Percentiles rank a stretch among this genome's conserved stretches.
phyloP scores from a whole-genome alignment of 2,888 invertebrate species.

The Cremastobaeus sp. region DNA sequence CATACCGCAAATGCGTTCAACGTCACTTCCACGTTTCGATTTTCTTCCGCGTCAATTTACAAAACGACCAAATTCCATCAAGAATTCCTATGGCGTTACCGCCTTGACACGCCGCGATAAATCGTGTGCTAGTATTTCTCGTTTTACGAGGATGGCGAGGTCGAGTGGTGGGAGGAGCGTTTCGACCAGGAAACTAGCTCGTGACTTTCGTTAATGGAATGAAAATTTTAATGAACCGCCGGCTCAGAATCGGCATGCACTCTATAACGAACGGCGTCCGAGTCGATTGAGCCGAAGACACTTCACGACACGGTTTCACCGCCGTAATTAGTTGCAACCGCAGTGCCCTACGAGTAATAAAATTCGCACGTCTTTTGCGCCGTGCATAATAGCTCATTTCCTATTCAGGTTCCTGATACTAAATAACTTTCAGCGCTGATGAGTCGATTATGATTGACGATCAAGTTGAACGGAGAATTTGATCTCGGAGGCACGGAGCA shows the following conservation, averaged over 20 bases:
- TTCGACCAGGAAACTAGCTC: slow-evolving; percentile 52
- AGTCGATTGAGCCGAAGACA: slow-evolving; percentile 45
- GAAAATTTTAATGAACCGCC: slow-evolving; percentile 54
- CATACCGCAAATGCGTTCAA: slow-evolving; percentile 42
- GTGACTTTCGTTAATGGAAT: slow-evolving; percentile 59
- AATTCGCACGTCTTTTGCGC: slow-evolving; percentile 10
- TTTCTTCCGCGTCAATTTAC: slow-evolving; percentile 55
- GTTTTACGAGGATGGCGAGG: slow-evolving; percentile 61
- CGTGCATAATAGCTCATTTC: slow-evolving; percentile 11
- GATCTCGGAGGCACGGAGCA: slow-evolving; percentile 7
- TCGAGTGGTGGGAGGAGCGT: slow-evolving; percentile 39
- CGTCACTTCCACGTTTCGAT: slow-evolving; percentile 58
- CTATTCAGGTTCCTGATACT: not conserved
- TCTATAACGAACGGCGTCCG: slow-evolving; percentile 32
- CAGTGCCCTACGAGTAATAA: slow-evolving; percentile 25
- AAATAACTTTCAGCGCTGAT: not conserved
- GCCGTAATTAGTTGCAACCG: slow-evolving; percentile 25
- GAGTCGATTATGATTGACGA: slow-evolving; percentile 7
- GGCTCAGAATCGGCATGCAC: slow-evolving; percentile 22
- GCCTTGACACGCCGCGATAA: slow-evolving; percentile 64
- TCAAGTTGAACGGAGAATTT: slow-evolving; percentile 5
- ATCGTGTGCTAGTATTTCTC: slow-evolving; percentile 66
- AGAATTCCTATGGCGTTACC: slow-evolving; percentile 44
- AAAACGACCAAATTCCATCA: slow-evolving; percentile 57
- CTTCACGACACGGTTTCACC: slow-evolving; percentile 18